Conservation (phyloP, 2,888 invertebrate species). For the Zygothrica quintamaculata region DNA sequence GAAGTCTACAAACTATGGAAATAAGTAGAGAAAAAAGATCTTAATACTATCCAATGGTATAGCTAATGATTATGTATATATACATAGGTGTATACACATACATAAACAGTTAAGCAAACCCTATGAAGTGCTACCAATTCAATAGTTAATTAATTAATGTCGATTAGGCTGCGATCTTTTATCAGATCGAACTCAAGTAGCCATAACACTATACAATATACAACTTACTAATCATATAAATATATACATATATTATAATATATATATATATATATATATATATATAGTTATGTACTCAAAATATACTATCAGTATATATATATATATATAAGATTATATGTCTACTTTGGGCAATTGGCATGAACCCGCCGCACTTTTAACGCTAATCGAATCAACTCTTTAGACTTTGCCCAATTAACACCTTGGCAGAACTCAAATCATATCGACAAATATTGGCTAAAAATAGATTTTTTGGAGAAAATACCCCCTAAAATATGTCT, state of each 20-base stretch:
- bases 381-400: conserved; percentile 28
- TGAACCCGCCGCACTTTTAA: conserved; percentile 5
- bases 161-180: no score
- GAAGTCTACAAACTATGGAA: no score
- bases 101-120: no score
- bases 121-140: no score
- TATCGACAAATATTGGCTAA: neutral
- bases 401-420: conserved; percentile 21
- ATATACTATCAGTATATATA: conserved; percentile 23
- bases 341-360: conserved; percentile 32
- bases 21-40: no score
- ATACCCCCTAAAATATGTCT: neutral
- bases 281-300: no score
- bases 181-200: conserved; percentile 37
- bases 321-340: conserved; percentile 37
- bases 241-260: conserved; percentile 40
- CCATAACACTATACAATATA: conserved; percentile 13
- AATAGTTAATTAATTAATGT: no score
- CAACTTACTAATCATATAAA: no score
- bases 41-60: no score
- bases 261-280: no score
- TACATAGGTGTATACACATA: no score
- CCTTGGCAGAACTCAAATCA: neutral
- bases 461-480: neutral
- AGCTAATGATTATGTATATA: no score